These are phyloP conservation scores for Myotis yumanensis DNA, from an alignment of 2,113 vertebrate species.

Conservation along the genomic window DNA sequence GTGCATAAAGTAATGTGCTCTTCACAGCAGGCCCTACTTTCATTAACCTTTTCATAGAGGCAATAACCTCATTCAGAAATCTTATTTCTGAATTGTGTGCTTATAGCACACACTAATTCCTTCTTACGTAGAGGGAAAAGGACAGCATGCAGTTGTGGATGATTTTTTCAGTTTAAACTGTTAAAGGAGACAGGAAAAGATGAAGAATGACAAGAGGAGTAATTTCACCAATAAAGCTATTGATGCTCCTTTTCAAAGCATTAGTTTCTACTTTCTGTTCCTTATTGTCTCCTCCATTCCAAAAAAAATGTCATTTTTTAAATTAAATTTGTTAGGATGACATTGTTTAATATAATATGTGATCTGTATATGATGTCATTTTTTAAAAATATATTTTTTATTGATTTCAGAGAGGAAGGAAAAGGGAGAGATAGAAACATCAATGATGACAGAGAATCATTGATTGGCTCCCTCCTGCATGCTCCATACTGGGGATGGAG, in stretches of 20 bases:
- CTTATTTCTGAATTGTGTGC: slow-evolving; percentile 45
- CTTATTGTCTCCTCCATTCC: neutral
- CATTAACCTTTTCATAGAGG: slow-evolving; percentile 16
- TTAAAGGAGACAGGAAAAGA: neutral
- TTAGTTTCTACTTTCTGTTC: neutral
- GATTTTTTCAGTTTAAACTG: neutral
- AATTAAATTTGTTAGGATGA: neutral
- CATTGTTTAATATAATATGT: neutral
- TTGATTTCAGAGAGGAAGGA: no score
- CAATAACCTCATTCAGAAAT: neutral
- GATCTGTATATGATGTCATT: neutral
- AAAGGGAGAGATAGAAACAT: no score
- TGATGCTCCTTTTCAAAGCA: neutral
- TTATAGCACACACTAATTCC: neutral
- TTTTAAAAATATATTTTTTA: neutral
- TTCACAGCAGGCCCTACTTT: slow-evolving; percentile 17
- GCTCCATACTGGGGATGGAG: no score
- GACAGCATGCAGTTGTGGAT: neutral
- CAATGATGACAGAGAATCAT: no score
- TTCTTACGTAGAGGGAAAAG: neutral
- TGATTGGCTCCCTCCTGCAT: no score
- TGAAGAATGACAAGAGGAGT: neutral
- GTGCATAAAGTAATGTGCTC: slow-evolving; percentile 8
- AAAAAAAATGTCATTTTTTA: neutral
- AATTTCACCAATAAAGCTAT: neutral